These are phyloP conservation scores for Rotaria macrura DNA, from an alignment of 2,888 invertebrate species.

Conservation along the genomic window DNA sequence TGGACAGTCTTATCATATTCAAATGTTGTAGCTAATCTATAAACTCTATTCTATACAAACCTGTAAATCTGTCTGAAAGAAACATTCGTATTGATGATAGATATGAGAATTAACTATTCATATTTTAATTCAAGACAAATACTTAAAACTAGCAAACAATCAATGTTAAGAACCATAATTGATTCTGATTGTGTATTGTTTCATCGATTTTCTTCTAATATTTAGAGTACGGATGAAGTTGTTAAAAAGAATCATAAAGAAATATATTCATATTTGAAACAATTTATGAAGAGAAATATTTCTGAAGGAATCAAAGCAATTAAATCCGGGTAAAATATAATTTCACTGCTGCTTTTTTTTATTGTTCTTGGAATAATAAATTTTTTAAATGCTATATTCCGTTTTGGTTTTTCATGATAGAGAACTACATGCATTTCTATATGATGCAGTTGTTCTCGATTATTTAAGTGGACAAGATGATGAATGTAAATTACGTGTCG, in stretches of 20 bases:
- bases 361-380: too few relatives aligned
- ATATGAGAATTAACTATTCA: too few relatives aligned
- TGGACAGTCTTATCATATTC: too few relatives aligned
- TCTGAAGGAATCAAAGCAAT: constrained; percentile 79
- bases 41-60: too few relatives aligned
- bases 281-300: constrained; percentile 72
- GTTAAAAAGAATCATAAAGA: constrained; percentile 66
- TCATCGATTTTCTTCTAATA: neutral
- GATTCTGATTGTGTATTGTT: too few relatives aligned
- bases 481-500: constrained; percentile 77
- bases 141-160: too few relatives aligned
- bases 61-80: too few relatives aligned
- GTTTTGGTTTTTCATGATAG: constrained; percentile 48
- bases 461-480: constrained; percentile 88
- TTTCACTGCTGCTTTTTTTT: too few relatives aligned
- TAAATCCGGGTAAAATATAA: constrained; percentile 60
- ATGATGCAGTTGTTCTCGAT: constrained; percentile 93
- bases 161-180: too few relatives aligned
- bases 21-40: too few relatives aligned
- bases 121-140: too few relatives aligned
- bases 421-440: constrained; percentile 89
- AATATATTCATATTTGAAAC: constrained; percentile 79
- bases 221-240: constrained; percentile 76
- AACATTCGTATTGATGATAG: too few relatives aligned
- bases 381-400: neutral